These are phyloP conservation scores for Ostrea edulis DNA, from an alignment of 1,140 invertebrate genomes.

Conservation along the genomic window DNA sequence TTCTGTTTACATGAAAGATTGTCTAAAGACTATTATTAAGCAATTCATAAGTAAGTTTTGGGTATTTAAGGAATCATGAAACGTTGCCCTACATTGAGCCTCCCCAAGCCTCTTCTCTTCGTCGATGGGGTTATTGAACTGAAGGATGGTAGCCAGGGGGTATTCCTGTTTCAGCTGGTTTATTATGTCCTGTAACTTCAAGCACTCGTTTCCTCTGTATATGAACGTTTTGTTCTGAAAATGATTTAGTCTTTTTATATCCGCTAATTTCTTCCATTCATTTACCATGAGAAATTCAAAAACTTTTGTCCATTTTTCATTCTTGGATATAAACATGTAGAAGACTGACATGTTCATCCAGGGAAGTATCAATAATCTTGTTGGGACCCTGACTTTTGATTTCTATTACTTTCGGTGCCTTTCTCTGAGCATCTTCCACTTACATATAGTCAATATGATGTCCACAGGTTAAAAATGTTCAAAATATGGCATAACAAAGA, in stretches of 20 bases:
- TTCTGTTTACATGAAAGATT: too few species aligned
- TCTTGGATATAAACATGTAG: too few species aligned
- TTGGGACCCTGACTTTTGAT: too few species aligned
- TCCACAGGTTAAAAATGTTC: too few species aligned
- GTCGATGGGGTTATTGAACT: slow-evolving; percentile 60
- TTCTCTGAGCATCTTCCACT: too few species aligned
- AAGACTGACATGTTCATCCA: too few species aligned
- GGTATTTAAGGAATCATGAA: neutral
- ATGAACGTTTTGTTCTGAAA: slow-evolving; percentile 77
- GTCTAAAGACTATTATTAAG: too few species aligned
- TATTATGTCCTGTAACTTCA: slow-evolving; percentile 71
- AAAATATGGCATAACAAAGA: too few species aligned
- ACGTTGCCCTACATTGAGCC: slow-evolving; percentile 69
- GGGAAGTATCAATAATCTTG: too few species aligned
- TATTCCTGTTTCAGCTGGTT: slow-evolving; percentile 71
- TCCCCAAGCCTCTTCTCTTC: slow-evolving; percentile 67
- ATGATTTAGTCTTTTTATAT: neutral
- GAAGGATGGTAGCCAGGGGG: slow-evolving; percentile 69
- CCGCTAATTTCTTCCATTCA: neutral
- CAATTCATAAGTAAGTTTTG: too few species aligned
- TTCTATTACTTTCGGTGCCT: too few species aligned
- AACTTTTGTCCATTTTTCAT: neutral
- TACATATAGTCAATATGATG: too few species aligned
- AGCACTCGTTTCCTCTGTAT: slow-evolving; percentile 74
- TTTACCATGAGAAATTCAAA: neutral